Conservation (phyloP, 1,140 invertebrate species). For the Palaemon carinicauda region DNA sequence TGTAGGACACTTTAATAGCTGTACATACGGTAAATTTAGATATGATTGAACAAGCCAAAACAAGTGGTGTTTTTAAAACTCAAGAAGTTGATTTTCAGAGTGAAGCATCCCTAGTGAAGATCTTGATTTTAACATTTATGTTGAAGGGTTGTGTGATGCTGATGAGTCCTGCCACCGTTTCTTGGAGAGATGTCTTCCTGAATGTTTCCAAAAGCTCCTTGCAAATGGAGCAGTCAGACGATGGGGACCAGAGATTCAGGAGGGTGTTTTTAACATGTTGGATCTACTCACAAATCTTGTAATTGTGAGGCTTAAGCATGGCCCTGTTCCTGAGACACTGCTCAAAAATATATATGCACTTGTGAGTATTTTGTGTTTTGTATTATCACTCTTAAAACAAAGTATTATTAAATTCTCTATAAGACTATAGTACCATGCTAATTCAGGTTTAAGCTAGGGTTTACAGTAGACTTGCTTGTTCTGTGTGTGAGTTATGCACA, state of each 20-base stretch:
- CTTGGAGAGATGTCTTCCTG: slow-evolving; percentile 68
- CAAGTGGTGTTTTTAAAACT: neutral
- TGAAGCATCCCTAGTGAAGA: neutral
- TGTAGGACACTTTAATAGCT: too few species aligned
- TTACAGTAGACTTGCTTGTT: too few species aligned
- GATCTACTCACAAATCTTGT: slow-evolving; percentile 68
- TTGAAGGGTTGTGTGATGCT: slow-evolving; percentile 63
- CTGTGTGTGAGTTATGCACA: too few species aligned
- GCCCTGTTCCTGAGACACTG: slow-evolving; percentile 61
- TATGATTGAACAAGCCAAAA: too few species aligned
- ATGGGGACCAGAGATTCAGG: slow-evolving; percentile 69
- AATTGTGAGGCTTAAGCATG: slow-evolving; percentile 65
- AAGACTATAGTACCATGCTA: too few species aligned
- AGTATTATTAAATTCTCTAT: too few species aligned
- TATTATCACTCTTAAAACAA: neutral
- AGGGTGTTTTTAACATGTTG: slow-evolving; percentile 69
- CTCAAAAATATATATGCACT: slow-evolving; percentile 61
- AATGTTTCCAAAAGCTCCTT: slow-evolving; percentile 69
- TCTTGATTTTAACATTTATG: neutral
- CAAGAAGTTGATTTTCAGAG: neutral
- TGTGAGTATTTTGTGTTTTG: slow-evolving; percentile 60
- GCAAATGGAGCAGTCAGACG: slow-evolving; percentile 66
- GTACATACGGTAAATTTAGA: too few species aligned
- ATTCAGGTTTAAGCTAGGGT: too few species aligned
- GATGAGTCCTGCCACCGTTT: slow-evolving; percentile 68